A percentile compares a stretch with the other conserved stretches of the same genome.
phyloP scores from a whole-genome alignment of 1,140 invertebrate genomes.

The Agraylea sexmaculata region DNA sequence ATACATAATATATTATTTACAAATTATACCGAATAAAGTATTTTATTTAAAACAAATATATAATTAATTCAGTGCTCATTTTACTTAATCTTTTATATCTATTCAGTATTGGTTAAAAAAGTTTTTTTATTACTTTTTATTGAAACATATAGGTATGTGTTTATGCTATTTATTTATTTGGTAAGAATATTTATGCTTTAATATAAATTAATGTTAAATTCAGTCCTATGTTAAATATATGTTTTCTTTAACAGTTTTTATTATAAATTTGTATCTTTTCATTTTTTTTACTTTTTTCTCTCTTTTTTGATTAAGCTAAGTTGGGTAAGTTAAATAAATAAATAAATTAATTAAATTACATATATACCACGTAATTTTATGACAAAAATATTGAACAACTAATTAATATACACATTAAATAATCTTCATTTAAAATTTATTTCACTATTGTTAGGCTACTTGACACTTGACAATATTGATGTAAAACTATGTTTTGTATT shows the following conservation, averaged over 20 bases:
- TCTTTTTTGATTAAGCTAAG: not conserved
- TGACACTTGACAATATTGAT: too few relatives aligned
- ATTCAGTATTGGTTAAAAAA: not conserved
- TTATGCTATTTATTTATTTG: not conserved
- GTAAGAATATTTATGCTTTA: not conserved
- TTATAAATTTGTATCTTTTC: too few relatives aligned
- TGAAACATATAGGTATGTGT: not conserved
- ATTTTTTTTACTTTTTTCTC: not conserved
- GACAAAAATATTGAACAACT: too few relatives aligned
- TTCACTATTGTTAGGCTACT: too few relatives aligned
- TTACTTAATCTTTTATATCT: not conserved
- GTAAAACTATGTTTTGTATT: too few relatives aligned
- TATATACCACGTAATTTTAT: too few relatives aligned
- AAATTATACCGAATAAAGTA: not conserved
- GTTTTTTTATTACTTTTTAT: not conserved
- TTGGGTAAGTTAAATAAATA: too few relatives aligned
- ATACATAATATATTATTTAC: not conserved
- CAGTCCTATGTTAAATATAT: too few relatives aligned
- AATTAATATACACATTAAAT: not conserved
- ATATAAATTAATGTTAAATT: not conserved
- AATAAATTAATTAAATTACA: too few relatives aligned
- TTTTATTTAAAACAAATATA: not conserved
- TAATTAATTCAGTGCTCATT: not conserved
- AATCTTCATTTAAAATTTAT: too few relatives aligned
- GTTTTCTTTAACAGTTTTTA: too few relatives aligned